Evolutionary conservation across 1,140 invertebrate species (phyloP).

Genomic region (Drosophila cardini): DNA sequence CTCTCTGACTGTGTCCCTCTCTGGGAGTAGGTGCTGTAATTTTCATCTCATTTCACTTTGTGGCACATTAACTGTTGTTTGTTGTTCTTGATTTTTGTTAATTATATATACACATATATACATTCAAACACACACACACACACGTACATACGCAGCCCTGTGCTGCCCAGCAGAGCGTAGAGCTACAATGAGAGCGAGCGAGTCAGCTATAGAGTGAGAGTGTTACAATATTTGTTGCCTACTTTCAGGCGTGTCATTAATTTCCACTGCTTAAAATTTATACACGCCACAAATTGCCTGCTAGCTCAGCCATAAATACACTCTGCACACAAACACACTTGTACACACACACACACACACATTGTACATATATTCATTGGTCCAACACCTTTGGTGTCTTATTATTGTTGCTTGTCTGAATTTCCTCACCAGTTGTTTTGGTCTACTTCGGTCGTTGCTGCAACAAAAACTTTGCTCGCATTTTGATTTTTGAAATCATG

Average conservation of each 20-base stretch:
- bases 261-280: slow-evolving; percentile 73
- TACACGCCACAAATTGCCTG: slow-evolving; percentile 53
- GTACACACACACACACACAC: slow-evolving; percentile 10
- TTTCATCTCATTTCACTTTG: slow-evolving; percentile 66
- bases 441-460: slow-evolving; percentile 1
- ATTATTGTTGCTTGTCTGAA: slow-evolving; percentile 38
- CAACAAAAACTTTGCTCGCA: slow-evolving; percentile 45
- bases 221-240: slow-evolving; percentile 45
- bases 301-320: slow-evolving; percentile 41
- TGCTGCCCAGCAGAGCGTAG: background rate
- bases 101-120: slow-evolving; percentile 63
- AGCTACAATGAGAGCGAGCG: background rate
- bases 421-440: background rate
- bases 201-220: background rate
- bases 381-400: slow-evolving; percentile 65
- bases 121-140: slow-evolving; percentile 31
- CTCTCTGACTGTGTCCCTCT: background rate
- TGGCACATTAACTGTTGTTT: slow-evolving; percentile 62
- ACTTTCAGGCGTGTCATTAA: slow-evolving; percentile 68
- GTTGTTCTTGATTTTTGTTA: slow-evolving; percentile 60
- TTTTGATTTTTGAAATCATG: slow-evolving; percentile 74
- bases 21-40: slow-evolving; percentile 45
- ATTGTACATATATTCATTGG: slow-evolving; percentile 48
- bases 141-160: background rate
- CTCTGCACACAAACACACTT: slow-evolving; percentile 15